Evolutionary conservation across 2,888 invertebrate genomes (phyloP), one percentile per base, ranked within the genome.

Genomic region (Drosophila melanosoma): DNA sequence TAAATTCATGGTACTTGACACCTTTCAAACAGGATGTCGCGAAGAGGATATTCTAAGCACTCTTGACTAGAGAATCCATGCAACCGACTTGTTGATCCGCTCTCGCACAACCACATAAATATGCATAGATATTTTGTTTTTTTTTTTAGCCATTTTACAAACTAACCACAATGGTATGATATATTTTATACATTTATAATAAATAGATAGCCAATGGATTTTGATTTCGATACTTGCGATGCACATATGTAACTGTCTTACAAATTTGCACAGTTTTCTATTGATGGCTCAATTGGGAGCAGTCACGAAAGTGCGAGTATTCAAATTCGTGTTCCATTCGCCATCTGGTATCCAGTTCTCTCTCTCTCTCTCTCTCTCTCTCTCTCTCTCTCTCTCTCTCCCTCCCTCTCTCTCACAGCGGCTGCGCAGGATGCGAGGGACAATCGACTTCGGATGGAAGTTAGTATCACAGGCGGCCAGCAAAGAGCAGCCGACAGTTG

Each of bases 401-500:
- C 15, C 33, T 23, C 29, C 29, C 23, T 33, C 20, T 23, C 36
- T 32, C 72, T 76, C 58, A 20, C 32, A 32, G 70, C 73, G 89
- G 45, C 38, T 76, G 85, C 85, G 85, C 87, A 54, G 10, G 17
- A 20, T 10, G 23, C 15, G 38, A 8, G 8, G 40, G 26, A 52
- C 42, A 74, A 62, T 67, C 52, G 69, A 75, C 69, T 69, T 73
- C 57, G 56, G 49, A 63, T 59, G 56, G 29, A 52, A 75, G 67
- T 53, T 57, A 52, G 45, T 29, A 48, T 54, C 63, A 52, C 57
- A 67, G 62, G 66, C 67, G 81, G 65, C 40, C 83, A 78, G 69
- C 61, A 62, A 65, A 53, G 38, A 59, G n/a, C 68, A 67, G 71
- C 65, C 57, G 64, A 66, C 78, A 85, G 89, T 85, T 87, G 80